These are phyloP conservation scores for Micrasema longulum DNA, from an alignment of 1,140 invertebrate species.

Conservation along the genomic window DNA sequence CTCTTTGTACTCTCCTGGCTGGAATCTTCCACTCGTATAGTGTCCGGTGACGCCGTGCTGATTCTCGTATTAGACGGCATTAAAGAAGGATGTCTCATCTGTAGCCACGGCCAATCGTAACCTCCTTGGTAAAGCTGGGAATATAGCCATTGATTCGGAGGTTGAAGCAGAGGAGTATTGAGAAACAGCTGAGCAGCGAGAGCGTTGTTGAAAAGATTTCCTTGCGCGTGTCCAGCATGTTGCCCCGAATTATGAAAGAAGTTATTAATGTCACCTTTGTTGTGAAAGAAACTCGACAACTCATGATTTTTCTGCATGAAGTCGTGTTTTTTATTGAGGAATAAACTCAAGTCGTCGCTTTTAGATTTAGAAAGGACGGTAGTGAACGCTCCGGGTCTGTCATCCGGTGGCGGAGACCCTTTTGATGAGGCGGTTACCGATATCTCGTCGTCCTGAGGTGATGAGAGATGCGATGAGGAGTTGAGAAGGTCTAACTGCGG, in stretches of 20 bases:
- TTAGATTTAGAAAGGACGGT: slow-evolving; percentile 63
- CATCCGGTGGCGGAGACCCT: slow-evolving; percentile 63
- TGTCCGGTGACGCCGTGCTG: slow-evolving; percentile 57
- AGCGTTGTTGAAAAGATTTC: slow-evolving; percentile 74
- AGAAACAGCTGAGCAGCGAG: slow-evolving; percentile 77
- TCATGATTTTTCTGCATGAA: slow-evolving; percentile 53
- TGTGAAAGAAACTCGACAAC: slow-evolving; percentile 47
- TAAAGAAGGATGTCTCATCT: slow-evolving; percentile 64
- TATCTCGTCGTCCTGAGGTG: slow-evolving; percentile 74
- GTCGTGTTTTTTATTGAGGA: slow-evolving; percentile 52
- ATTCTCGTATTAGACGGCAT: slow-evolving; percentile 64
- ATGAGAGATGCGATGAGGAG: slow-evolving; percentile 65
- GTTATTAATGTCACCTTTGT: slow-evolving; percentile 60
- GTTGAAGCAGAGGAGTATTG: slow-evolving; percentile 77
- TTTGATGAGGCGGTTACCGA: slow-evolving; percentile 74
- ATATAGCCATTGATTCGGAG: slow-evolving; percentile 80
- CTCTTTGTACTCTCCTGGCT: slow-evolving; percentile 52
- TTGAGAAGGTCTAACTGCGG: slow-evolving; percentile 56
- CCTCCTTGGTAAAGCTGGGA: slow-evolving; percentile 74
- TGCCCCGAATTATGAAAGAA: slow-evolving; percentile 60
- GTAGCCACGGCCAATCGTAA: slow-evolving; percentile 73
- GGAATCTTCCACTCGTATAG: slow-evolving; percentile 52
- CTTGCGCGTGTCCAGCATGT: slow-evolving; percentile 61
- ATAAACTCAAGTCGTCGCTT: slow-evolving; percentile 55
- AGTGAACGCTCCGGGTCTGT: slow-evolving; percentile 67